Evolutionary conservation across 2,113 vertebrate genomes (phyloP).

Genomic region (Lathamus discolor): DNA sequence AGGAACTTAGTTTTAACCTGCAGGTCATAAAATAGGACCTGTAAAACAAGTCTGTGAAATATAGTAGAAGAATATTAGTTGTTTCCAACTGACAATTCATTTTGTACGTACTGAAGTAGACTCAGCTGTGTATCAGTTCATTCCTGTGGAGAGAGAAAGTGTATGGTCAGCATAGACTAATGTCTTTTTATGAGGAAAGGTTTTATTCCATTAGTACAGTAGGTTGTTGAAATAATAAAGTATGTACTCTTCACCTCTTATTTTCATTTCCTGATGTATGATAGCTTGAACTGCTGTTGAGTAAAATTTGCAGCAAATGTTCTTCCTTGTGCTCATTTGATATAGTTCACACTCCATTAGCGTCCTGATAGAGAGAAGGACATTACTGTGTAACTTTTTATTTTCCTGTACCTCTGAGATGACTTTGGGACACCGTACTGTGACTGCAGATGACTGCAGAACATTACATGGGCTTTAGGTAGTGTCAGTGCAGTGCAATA

Average conservation of each 20-base stretch:
- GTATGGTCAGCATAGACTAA: constrained; percentile 23
- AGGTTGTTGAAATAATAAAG: constrained; percentile 61
- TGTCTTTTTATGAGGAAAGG: constrained; percentile 7
- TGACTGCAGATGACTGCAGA: constrained; percentile 7
- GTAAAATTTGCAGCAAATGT: constrained; percentile 64
- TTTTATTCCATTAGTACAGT: constrained; percentile 49
- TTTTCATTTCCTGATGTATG: constrained; percentile 62
- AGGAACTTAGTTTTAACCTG: constrained; percentile 16
- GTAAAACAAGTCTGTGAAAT: constrained; percentile 39
- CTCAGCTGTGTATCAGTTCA: not conserved
- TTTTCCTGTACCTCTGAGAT: constrained; percentile 33
- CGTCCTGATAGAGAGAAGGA: constrained; percentile 48
- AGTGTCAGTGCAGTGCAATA: not conserved
- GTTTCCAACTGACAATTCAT: constrained; percentile 43
- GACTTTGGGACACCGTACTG: constrained; percentile 34
- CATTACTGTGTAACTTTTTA: constrained; percentile 4
- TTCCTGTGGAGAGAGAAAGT: not conserved
- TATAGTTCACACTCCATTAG: constrained; percentile 66
- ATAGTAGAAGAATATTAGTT: constrained; percentile 11
- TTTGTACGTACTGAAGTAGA: constrained; percentile 22
- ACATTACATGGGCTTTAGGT: not conserved
- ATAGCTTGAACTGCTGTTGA: constrained; percentile 58
- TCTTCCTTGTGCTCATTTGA: constrained; percentile 57
- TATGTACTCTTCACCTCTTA: constrained; percentile 53
- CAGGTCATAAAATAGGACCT: constrained; percentile 22